Evolutionary conservation across 2,888 invertebrate species (phyloP), one percentile per base, ranked within the genome.

Genomic region (Pollenia angustigena): DNA sequence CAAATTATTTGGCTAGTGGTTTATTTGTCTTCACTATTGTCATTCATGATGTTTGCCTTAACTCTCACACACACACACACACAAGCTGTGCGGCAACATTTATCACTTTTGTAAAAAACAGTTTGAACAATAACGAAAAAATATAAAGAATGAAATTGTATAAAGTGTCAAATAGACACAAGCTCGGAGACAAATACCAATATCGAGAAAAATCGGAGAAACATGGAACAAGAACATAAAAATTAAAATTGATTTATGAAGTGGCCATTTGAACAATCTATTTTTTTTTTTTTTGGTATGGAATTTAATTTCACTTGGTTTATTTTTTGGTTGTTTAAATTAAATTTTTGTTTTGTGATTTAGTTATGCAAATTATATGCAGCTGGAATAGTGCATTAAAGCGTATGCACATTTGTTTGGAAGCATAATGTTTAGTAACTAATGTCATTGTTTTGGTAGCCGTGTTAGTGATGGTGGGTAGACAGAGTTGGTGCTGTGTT

Each of bases 221-320:
- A 50, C 7, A 2, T 79, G 48, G 18, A 40, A 69, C 10, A 52
- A 32, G 46, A 69, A 60, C 48, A 62, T 54, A 16, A 78, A 78
- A 71, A 71, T 42, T 71, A 23, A 71, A 64, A 64, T 69, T 83
- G 82, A 83, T 83, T 83, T 83, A 76, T 83, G 76, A 69, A 76
- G 82, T 76, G 71, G 74, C 50, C 46, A 58, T 66, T 56, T 56
- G 44, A 68, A 68, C 56, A 58, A 50, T 72, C 46, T 56, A 10
- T 18, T 56, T 60, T 23, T 60, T 54, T 16, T 56, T 14, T 54
- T 4, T 66, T 66, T 44, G 14, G 12, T 9, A 32, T 23, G 6
- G 8, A 48, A 4, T 42, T 68, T 64, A 23, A 71, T 16, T 71
- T 68, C 16, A n/a, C 18, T 12, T 48, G 16, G 12, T 18, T 66